phyloP scores from a whole-genome alignment of 2,113 vertebrate species.

The Tupaia tana region DNA sequence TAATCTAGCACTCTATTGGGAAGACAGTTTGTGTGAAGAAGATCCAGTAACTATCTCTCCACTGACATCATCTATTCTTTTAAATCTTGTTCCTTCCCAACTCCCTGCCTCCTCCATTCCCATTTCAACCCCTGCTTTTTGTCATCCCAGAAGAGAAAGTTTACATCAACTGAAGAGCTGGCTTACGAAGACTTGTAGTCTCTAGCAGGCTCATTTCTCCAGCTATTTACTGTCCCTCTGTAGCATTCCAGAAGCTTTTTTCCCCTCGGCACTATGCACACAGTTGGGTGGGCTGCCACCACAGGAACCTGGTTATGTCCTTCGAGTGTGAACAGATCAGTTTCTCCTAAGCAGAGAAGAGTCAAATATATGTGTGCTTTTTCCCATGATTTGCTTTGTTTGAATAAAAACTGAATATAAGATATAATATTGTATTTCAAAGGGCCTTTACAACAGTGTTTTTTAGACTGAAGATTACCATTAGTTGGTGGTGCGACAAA shows the following conservation, averaged over 20 bases:
- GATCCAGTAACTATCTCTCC: slow-evolving; percentile 65
- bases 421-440: slow-evolving; percentile 10
- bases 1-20: slow-evolving; percentile 58
- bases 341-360: neutral
- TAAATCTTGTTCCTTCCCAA: slow-evolving; percentile 46
- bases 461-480: slow-evolving; percentile 27
- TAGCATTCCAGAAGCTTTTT: slow-evolving; percentile 27
- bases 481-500: slow-evolving; percentile 34
- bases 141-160: slow-evolving; percentile 41
- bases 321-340: neutral
- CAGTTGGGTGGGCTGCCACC: neutral
- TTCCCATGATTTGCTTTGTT: neutral
- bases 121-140: slow-evolving; percentile 28
- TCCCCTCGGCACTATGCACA: neutral
- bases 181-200: slow-evolving; percentile 1
- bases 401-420: slow-evolving; percentile 36
- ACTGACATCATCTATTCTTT: slow-evolving; percentile 58
- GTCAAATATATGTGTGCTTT: neutral
- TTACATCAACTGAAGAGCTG: slow-evolving; percentile 43
- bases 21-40: slow-evolving; percentile 65
- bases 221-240: neutral
- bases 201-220: neutral
- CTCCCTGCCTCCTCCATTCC: neutral
- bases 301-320: neutral
- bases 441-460: neutral